A percentile compares a stretch with the other conserved stretches of the same genome.
phyloP scores from a whole-genome alignment of 2,113 vertebrate genomes.

The Setophaga coronata region DNA sequence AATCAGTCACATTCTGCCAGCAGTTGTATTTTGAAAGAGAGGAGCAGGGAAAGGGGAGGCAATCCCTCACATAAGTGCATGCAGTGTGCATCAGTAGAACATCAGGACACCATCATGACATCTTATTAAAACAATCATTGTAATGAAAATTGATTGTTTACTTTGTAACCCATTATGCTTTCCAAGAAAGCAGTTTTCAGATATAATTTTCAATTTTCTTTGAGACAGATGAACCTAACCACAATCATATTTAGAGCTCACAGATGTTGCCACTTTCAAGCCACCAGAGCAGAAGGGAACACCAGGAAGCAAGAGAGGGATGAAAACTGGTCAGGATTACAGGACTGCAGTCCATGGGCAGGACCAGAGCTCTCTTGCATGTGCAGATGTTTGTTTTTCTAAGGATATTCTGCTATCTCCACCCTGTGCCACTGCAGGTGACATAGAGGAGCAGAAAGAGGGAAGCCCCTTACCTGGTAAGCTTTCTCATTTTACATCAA shows the following conservation, averaged over 20 bases:
- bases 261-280: neutral
- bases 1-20: neutral
- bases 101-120: neutral
- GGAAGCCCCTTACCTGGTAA: neutral
- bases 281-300: neutral
- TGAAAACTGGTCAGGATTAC: neutral
- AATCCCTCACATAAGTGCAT: neutral
- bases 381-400: neutral
- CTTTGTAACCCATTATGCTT: conserved; percentile 11
- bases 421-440: neutral
- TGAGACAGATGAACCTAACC: neutral
- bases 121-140: conserved; percentile 16
- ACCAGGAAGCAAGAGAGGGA: neutral
- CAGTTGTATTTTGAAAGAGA: neutral
- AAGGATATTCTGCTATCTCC: neutral
- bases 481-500: neutral
- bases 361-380: neutral
- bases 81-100: neutral
- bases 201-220: conserved; percentile 2
- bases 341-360: neutral
- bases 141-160: conserved; percentile 27
- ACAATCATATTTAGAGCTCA: neutral
- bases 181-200: neutral
- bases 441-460: neutral
- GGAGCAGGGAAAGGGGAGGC: neutral